phyloP scores from a whole-genome alignment of 92 coral and sea anemone genomes.

The Actinostola sp. region DNA sequence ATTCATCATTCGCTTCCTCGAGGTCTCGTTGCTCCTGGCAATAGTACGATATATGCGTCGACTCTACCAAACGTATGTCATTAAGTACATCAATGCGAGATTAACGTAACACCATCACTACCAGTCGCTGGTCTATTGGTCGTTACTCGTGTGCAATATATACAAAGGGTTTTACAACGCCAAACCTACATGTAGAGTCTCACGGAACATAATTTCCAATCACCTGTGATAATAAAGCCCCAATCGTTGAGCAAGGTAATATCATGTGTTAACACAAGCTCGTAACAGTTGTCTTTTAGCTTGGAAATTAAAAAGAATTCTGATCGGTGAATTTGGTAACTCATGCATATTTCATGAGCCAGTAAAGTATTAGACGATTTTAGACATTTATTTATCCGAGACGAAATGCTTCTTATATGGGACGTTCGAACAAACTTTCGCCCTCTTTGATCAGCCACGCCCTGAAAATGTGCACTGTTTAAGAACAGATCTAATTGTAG shows the following conservation, averaged over 20 bases:
- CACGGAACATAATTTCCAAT: constrained; percentile 1
- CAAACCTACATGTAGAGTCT: neutral
- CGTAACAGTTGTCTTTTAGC: too few relatives aligned
- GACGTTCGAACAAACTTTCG: too few relatives aligned
- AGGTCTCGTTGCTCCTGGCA: constrained; percentile 13
- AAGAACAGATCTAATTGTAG: too few relatives aligned
- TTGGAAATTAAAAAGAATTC: too few relatives aligned
- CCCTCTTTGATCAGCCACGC: too few relatives aligned
- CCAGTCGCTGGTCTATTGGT: constrained; percentile 11
- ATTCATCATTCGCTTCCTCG: neutral
- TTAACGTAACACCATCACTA: constrained; percentile 8
- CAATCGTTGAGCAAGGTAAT: neutral
- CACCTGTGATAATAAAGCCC: neutral
- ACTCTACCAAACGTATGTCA: neutral
- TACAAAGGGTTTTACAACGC: neutral
- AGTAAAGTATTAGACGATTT: too few relatives aligned
- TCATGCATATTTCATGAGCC: too few relatives aligned
- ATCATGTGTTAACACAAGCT: too few relatives aligned
- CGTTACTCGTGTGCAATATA: constrained; percentile 4
- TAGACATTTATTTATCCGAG: too few relatives aligned
- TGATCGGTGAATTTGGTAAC: too few relatives aligned
- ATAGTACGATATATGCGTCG: neutral
- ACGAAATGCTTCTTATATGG: too few relatives aligned
- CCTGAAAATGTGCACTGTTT: too few relatives aligned
- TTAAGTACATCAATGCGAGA: constrained; percentile 1